Percentiles rank a stretch among this genome's conserved stretches.
phyloP scores from a whole-genome alignment of 2,113 vertebrate species.

The Callocephalon fimbriatum region DNA sequence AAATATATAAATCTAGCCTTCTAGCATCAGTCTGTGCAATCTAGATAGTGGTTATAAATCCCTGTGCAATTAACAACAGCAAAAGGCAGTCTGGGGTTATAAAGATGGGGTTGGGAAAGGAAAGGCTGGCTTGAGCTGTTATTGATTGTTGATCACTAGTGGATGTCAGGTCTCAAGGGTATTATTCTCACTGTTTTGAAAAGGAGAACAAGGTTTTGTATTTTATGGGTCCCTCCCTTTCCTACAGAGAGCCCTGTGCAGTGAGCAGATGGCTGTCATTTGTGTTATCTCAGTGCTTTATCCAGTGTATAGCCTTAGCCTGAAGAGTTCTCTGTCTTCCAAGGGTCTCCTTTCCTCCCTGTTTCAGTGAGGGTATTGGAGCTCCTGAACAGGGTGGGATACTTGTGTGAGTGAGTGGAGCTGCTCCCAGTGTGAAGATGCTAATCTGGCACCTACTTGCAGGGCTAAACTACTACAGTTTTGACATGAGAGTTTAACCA shows the following conservation, averaged over 20 bases:
- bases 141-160: accelerated
- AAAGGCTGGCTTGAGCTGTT: not conserved
- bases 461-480: not conserved
- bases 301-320: not conserved
- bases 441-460: not conserved
- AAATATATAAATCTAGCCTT: not conserved
- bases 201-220: not conserved
- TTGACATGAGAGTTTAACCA: accelerated
- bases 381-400: no score
- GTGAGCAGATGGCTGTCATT: not conserved
- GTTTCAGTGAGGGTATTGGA: accelerated
- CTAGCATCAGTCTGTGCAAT: not conserved
- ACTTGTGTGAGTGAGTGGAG: no score
- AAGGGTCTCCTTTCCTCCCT: not conserved
- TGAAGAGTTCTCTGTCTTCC: not conserved
- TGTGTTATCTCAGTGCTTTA: not conserved
- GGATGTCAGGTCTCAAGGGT: not conserved
- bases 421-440: no score
- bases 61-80: not conserved
- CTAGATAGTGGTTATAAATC: not conserved
- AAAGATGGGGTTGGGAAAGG: not conserved
- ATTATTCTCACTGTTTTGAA: not conserved
- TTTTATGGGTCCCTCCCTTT: not conserved
- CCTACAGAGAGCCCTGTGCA: not conserved
- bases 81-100: not conserved